phyloP scores from a whole-genome alignment of 1,140 invertebrate species.

The Cecropterus lyciades region DNA sequence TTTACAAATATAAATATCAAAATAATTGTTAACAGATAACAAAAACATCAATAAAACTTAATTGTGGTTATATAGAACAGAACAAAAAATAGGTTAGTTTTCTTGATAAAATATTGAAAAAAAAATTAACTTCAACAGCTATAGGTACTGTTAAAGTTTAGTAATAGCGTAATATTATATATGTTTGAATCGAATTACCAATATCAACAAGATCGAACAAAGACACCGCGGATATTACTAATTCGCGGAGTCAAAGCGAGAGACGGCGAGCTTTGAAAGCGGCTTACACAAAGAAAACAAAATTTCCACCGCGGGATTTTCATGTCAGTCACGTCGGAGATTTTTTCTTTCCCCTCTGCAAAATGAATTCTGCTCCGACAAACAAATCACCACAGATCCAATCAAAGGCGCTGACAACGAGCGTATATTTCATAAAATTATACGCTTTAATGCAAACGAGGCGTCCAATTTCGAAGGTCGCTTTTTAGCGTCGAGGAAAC shows the following conservation, averaged over 20 bases:
- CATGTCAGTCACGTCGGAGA: constrained; percentile 63
- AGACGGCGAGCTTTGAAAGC: constrained; percentile 40
- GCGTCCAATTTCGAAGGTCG: neutral
- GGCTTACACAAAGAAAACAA: constrained; percentile 60
- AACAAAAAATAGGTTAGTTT: too few species aligned
- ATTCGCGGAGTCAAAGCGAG: constrained; percentile 27
- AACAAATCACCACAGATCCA: constrained; percentile 65
- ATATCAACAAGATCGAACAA: constrained; percentile 28
- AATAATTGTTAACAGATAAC: too few species aligned
- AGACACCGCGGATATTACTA: constrained; percentile 27
- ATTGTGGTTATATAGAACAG: too few species aligned
- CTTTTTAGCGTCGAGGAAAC: neutral
- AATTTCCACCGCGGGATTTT: constrained; percentile 55
- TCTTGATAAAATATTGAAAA: too few species aligned
- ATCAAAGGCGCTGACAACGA: constrained; percentile 53
- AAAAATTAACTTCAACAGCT: too few species aligned
- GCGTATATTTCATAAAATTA: constrained; percentile 31
- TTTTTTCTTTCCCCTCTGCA: constrained; percentile 49
- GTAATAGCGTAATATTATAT: too few species aligned
- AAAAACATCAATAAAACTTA: too few species aligned
- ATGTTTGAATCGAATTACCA: constrained; percentile 8
- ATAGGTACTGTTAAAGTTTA: too few species aligned
- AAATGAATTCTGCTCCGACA: constrained; percentile 61
- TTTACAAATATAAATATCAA: too few species aligned
- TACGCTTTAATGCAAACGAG: constrained; percentile 11